Conservation (phyloP, 2,797 vertebrate species). For the Crocodylus rhombifer region DNA sequence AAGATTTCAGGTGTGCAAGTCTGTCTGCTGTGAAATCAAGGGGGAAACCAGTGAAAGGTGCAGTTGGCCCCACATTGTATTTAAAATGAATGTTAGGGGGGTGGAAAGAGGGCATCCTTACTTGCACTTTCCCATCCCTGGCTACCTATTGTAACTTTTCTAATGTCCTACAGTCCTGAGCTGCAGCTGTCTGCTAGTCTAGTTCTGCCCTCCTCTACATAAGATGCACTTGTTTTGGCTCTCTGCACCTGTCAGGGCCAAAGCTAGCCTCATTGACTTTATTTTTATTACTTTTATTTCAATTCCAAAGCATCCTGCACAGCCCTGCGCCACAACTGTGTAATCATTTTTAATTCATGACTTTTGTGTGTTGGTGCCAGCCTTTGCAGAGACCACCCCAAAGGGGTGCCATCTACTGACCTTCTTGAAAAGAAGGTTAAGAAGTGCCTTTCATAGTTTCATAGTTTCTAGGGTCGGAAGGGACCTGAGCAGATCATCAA, state of each 20-base stretch:
- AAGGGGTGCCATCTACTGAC: background rate
- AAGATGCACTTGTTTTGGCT: too few relatives aligned
- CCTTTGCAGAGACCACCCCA: too few relatives aligned
- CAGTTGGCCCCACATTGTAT: background rate
- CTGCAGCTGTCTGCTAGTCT: background rate
- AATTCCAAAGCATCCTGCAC: too few relatives aligned
- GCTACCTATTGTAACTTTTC: background rate
- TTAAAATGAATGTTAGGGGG: accelerated
- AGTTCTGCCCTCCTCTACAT: background rate
- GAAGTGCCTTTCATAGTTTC: background rate
- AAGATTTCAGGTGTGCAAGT: background rate
- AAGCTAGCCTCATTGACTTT: too few relatives aligned
- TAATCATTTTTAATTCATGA: too few relatives aligned
- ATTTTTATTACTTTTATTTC: too few relatives aligned
- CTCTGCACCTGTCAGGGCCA: too few relatives aligned
- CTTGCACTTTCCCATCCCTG: background rate
- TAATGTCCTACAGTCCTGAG: background rate
- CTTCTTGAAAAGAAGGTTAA: background rate
- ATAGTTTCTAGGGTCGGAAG: too few relatives aligned
- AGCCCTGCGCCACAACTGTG: too few relatives aligned
- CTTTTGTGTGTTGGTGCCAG: too few relatives aligned
- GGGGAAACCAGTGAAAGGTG: background rate
- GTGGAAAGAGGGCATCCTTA: too few relatives aligned
- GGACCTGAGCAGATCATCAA: too few relatives aligned
- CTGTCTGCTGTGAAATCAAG: background rate